Conservation (phyloP, 2,888 invertebrate genomes). For the Ichneumoninae sp. region DNA sequence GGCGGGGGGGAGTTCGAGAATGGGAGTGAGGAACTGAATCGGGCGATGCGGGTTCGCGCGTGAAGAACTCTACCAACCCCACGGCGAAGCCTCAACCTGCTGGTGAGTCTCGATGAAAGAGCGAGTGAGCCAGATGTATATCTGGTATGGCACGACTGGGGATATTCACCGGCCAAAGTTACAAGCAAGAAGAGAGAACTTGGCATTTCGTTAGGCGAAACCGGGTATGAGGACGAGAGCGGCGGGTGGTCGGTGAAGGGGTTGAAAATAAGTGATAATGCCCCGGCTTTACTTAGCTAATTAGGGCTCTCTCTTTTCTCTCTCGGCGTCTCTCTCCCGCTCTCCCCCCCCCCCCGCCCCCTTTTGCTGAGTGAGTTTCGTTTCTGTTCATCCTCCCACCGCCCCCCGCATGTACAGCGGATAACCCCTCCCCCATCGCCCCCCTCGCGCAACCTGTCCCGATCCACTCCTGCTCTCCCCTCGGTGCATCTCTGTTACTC, state of each 20-base stretch:
- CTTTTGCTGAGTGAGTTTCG: conserved; percentile 67
- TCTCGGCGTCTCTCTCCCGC: conserved; percentile 38
- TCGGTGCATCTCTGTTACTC: conserved; percentile 32
- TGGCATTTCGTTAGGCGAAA: conserved; percentile 69
- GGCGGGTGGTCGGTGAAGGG: conserved; percentile 71
- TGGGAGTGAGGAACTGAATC: conserved; percentile 30
- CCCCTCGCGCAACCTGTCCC: conserved; percentile 34
- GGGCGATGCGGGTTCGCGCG: conserved; percentile 57
- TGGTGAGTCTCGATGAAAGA: conserved; percentile 70
- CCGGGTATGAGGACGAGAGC: conserved; percentile 41
- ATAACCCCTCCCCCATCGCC: conserved; percentile 14
- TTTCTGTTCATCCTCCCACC: conserved; percentile 73
- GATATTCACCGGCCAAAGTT: conserved; percentile 66
- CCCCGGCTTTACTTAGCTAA: conserved; percentile 84
- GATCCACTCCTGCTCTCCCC: conserved; percentile 44
- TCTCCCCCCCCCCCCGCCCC: background rate
- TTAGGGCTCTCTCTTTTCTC: conserved; percentile 75
- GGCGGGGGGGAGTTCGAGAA: conserved; percentile 33
- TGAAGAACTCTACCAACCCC: conserved; percentile 65
- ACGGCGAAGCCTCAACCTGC: conserved; percentile 4
- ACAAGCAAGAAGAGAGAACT: conserved; percentile 72
- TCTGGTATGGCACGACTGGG: conserved; percentile 59
- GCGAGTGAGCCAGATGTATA: conserved; percentile 66
- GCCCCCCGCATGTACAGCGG: conserved; percentile 47
- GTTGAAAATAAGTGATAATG: conserved; percentile 83